Evolutionary conservation across 1,140 invertebrate species (phyloP), one percentile per base, ranked within the genome.

Genomic region (Sinella curviseta): DNA sequence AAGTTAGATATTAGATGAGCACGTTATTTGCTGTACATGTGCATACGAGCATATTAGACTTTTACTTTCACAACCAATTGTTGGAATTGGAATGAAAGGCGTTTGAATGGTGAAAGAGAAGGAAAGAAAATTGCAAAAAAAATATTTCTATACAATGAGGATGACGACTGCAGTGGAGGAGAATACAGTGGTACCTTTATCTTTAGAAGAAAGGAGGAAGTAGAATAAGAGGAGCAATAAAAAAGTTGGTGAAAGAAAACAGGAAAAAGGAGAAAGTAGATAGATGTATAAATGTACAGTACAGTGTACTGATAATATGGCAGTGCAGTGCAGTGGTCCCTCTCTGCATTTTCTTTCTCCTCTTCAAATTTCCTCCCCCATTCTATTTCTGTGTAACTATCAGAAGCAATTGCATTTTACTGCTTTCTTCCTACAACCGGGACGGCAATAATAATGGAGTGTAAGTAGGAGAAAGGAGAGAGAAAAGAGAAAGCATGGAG

Each of bases 361-460:
- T n/a, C n/a, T n/a, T n/a, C n/a, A n/a, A n/a, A n/a, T n/a, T n/a
- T n/a, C n/a, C n/a, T 33, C 31, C 26, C 24, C 65, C 65, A 12
- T 33, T 70, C 12, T 33, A 14, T n/a, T 8, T 14, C 14, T 60
- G 39, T 26, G 57, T 26, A 17, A 26, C 57, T 60, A 60, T 60
- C 65, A 70, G 31, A 70, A 30, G 14, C 65, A 70, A 70, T 70
- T 70, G 65, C 65, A 70, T 70, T 70, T 70, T 70, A 70, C 39
- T 48, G 39, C 39, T 48, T 48, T 48, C 20, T 48, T 20, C 39
- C 39, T 12, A 48, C 39, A n/a, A n/a, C n/a, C n/a, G n/a, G n/a
- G n/a, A n/a, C n/a, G n/a, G n/a, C n/a, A n/a, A n/a, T n/a, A n/a
- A n/a, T n/a, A n/a, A n/a, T n/a, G n/a, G n/a, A n/a, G n/a, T n/a